phyloP scores from a whole-genome alignment of 2,113 vertebrate species.

The Sardina pilchardus region DNA sequence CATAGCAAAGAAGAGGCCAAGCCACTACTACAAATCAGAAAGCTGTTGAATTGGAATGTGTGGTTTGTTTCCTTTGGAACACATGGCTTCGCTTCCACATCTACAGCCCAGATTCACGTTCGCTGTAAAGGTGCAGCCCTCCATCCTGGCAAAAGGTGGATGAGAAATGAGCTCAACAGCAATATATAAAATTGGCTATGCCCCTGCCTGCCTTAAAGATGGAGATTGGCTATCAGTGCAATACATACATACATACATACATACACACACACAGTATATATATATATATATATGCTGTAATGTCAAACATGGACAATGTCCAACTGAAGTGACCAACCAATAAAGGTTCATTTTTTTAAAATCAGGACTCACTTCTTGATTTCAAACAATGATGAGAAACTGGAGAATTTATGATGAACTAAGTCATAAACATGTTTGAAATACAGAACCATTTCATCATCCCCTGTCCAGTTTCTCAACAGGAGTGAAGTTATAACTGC shows the following conservation, averaged over 20 bases:
- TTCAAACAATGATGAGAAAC: no score
- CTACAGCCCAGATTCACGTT: background rate
- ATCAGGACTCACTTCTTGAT: no score
- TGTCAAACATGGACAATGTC: no score
- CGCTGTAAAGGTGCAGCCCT: background rate
- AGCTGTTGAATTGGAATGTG: background rate
- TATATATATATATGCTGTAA: no score
- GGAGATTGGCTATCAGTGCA: background rate
- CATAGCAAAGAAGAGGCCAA: background rate
- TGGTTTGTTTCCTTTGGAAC: background rate
- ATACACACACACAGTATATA: no score
- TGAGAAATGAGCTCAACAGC: background rate
- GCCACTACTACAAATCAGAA: background rate
- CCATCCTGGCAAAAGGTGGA: background rate
- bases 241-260: no score
- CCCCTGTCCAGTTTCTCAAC: background rate
- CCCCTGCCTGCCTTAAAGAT: background rate
- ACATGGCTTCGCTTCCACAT: background rate
- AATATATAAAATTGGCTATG: background rate
- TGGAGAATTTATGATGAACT: no score
- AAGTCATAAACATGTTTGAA: no score
- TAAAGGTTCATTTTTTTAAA: no score
- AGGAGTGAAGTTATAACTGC: background rate
- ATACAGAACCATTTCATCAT: no score
- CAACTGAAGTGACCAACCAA: no score